Conservation (phyloP, 2,888 invertebrate species). For the Himalopsyche japonica region DNA sequence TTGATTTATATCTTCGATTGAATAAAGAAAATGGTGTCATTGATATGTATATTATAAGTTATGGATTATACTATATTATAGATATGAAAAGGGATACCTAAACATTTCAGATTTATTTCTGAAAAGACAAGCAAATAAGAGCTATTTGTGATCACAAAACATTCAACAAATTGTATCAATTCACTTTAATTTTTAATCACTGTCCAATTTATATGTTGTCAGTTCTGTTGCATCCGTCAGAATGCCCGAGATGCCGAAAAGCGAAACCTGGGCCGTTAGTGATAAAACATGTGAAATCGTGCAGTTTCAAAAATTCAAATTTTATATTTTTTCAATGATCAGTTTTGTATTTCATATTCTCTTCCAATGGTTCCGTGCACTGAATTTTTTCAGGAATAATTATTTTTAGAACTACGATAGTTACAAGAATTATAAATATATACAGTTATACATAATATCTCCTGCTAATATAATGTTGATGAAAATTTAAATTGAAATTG, state of each 20-base stretch:
- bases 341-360: conserved; percentile 42
- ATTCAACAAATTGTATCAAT: too few species aligned
- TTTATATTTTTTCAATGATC: conserved; percentile 9
- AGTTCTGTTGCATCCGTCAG: too few species aligned
- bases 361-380: conserved; percentile 30
- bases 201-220: too few species aligned
- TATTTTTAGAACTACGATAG: not conserved
- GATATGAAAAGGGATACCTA: not conserved
- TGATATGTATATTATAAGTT: not conserved
- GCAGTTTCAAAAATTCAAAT: too few species aligned
- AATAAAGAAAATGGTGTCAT: not conserved
- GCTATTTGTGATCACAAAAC: too few species aligned
- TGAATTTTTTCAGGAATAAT: not conserved
- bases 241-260: not conserved
- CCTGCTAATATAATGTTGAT: too few species aligned
- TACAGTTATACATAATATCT: too few species aligned
- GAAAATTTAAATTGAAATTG: too few species aligned
- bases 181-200: too few species aligned
- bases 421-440: not conserved
- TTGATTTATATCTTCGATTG: too few species aligned
- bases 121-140: too few species aligned
- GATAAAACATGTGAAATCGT: too few species aligned
- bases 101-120: not conserved
- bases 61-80: conserved; percentile 37
- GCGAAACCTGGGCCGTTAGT: not conserved